Base-by-base conservation (phyloP, 2,888 invertebrate genomes). In the Neocrepidodera transversa region DNA sequence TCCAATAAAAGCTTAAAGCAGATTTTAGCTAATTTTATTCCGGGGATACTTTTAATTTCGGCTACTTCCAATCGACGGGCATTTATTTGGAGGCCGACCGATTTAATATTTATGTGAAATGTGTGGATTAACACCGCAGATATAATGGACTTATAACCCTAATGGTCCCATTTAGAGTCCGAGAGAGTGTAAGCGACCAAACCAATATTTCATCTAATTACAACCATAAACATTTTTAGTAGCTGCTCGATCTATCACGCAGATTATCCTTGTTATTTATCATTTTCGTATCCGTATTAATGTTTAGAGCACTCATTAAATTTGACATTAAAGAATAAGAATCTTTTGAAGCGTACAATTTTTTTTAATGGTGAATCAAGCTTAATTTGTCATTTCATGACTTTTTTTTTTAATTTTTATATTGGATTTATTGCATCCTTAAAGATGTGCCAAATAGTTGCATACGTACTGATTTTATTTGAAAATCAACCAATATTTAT, bases 171-270 rank as follows among this genome's bases (percentile, higher is more conserved):
- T 49, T 55, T 48, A 40, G 30, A 40, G 28, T 40, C 18, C 48
- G 30, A 28, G 20, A 38, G 28, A 30, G 47, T 48, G 48, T 40
- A 55, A 45, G 30, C 47, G 30, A 16, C 7, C 26, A 52, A n/a
- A 26, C 58, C 42, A 51, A 47, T 58, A 58, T 58, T 40, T 58
- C 43, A 58, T 47, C 45, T 58, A 58, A 58, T 58, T 58, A 58
- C 58, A 45, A 18, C 40, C 58, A 58, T 58, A 58, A 58, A 58
- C 51, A 58, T 58, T 38, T 58, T 47, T 30, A 58, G 47, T 58
- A 40, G 42, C 58, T 38, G 45, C 36, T 18, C 38, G 52, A 58
- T 58, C 36, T 47, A 58, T 58, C 52, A 51, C 47, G 13, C 36
- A 58, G 28, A 58, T 38, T 58, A 58, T 52, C 47, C 58, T 17